These are phyloP conservation scores for Phaethon lepturus DNA, from an alignment of 2,113 vertebrate species.

Conservation along the genomic window DNA sequence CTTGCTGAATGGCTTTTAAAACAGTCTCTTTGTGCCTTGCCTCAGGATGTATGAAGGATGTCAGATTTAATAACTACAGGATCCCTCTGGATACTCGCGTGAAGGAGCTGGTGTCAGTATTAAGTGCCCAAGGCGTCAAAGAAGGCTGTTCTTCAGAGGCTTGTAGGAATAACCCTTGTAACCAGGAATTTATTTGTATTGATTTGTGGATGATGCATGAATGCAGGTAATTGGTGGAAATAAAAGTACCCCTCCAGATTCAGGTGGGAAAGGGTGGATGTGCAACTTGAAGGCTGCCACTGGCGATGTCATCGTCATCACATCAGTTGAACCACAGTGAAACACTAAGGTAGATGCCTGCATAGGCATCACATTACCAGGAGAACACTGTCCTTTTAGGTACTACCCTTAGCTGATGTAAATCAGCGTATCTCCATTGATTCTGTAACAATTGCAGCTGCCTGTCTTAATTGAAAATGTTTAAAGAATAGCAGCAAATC, in stretches of 20 bases:
- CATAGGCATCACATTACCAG: neutral
- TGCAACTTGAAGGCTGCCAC: neutral
- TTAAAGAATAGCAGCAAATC: neutral
- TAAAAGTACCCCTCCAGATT: neutral
- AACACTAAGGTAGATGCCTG: neutral
- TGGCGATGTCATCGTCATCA: neutral
- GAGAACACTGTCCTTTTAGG: neutral
- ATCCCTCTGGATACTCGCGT: constrained; percentile 81
- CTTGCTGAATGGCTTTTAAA: constrained; percentile 3
- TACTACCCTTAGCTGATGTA: neutral
- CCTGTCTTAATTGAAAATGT: neutral
- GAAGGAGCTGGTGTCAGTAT: constrained; percentile 80
- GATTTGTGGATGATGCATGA: constrained; percentile 91
- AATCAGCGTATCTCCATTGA: neutral
- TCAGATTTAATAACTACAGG: constrained; percentile 85
- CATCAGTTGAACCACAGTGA: neutral
- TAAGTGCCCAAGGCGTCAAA: constrained; percentile 81
- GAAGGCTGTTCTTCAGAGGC: constrained; percentile 86
- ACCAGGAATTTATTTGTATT: constrained; percentile 84
- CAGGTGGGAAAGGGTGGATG: neutral
- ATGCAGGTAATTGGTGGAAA: constrained; percentile 82
- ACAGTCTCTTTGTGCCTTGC: constrained; percentile 14
- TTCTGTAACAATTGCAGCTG: neutral
- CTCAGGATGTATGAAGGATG: constrained; percentile 87
- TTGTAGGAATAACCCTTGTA: constrained; percentile 86